Percentiles rank a stretch among this genome's conserved stretches.
phyloP scores from a whole-genome alignment of 2,888 invertebrate genomes.

The Rhabditophanes sp. region DNA sequence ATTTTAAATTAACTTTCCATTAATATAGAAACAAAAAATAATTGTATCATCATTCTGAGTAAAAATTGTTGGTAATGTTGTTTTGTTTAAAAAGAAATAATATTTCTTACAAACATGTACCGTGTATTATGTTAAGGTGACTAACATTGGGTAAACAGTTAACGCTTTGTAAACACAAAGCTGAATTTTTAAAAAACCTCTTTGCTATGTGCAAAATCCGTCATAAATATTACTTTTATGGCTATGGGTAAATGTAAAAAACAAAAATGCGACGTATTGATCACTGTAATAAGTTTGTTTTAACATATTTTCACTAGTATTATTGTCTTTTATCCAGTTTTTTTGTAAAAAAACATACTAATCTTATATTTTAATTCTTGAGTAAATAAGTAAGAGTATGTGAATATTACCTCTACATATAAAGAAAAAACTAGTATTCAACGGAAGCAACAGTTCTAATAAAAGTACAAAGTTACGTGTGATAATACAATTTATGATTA shows the following conservation, averaged over 20 bases:
- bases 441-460: background rate
- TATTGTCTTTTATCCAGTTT: background rate
- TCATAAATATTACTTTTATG: background rate
- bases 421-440: background rate
- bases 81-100: too few relatives aligned
- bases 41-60: too few relatives aligned
- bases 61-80: too few relatives aligned
- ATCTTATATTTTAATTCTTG: background rate
- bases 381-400: background rate
- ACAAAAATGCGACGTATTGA: conserved; percentile 1
- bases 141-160: too few relatives aligned
- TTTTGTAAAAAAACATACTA: background rate
- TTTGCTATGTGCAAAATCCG: background rate
- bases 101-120: too few relatives aligned
- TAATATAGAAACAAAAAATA: too few relatives aligned
- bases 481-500: background rate
- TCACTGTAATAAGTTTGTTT: background rate
- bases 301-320: background rate
- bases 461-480: background rate
- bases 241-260: background rate
- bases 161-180: too few relatives aligned
- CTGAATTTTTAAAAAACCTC: background rate
- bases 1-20: too few relatives aligned
- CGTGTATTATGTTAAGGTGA: too few relatives aligned
- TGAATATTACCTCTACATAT: background rate